Base-by-base conservation (phyloP, 2,113 vertebrate genomes). In the Perognathus longimembris region DNA sequence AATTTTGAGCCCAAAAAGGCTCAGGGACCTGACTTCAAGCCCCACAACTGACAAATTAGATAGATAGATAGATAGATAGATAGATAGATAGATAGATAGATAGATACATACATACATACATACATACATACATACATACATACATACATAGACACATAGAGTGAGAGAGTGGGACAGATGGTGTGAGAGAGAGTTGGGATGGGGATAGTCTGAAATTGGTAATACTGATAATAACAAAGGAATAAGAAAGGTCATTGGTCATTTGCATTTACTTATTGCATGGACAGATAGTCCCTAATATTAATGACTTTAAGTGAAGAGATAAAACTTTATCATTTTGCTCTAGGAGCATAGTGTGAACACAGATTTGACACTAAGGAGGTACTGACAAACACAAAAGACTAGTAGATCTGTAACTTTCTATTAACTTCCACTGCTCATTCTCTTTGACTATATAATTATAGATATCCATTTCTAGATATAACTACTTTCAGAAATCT, bases 401-500 rank as follows among this genome's bases (percentile, higher is more conserved):
- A 6, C 0, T 81, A 86, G 59, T 80, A 7, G 28, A 42, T 30
- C 28, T 81, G 2, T 20, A 63, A 64, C 3, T 36, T 80, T 50
- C 78, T 73, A 7, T 61, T 57, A 5, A 36, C 26, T 36, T 85
- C 6, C 66, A 17, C 32, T 70, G n/a, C 11, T 50, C 61, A 77
- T 74, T 69, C 4, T 3, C 34, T 89, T 40, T 69, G 20, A 87
- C 64, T 20, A 64, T 77, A 8, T 50, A 32, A 86, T 6, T 3
- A 22, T 18, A 10, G 73, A 71, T 54, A 9, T 5, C 15, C 45
- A 69, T 73, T 80, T 93, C 67, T 61, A 75, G n/a, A 30, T 6
- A 81, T 70, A 83, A 15, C 22, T 67, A 24, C 2, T 90, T 75
- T 92, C 17, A 71, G 90, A 50, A 61, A 63, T 45, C 79, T 90